Percentiles rank a stretch among this genome's conserved stretches.
These are phyloP conservation scores for Centropyge bicolor DNA, from an alignment of 2,797 vertebrate genomes.

Conservation along the genomic window DNA sequence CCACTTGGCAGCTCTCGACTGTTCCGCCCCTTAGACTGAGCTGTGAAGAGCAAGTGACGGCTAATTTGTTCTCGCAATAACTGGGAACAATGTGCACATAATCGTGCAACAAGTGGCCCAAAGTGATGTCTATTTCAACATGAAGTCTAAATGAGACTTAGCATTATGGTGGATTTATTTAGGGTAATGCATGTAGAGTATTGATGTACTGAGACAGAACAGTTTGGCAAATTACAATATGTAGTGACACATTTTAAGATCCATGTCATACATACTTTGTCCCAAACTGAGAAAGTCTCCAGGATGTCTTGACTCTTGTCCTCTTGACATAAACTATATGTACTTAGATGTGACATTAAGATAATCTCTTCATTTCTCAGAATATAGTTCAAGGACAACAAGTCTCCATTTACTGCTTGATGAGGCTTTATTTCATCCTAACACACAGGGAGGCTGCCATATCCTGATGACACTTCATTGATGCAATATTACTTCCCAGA, in stretches of 20 bases:
- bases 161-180: too few relatives aligned
- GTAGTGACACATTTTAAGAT: neutral
- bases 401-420: neutral
- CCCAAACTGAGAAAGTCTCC: too few relatives aligned
- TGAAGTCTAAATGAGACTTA: neutral
- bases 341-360: neutral
- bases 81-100: neutral
- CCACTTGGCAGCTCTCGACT: constrained; percentile 15
- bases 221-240: neutral
- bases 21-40: constrained; percentile 33
- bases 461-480: neutral
- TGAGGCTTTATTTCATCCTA: neutral
- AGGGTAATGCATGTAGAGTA: too few relatives aligned
- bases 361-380: neutral
- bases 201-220: neutral
- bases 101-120: neutral
- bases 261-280: neutral
- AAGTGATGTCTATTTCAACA: neutral
- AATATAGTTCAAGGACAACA: neutral
- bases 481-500: neutral
- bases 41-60: neutral
- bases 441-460: too few relatives aligned
- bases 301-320: neutral
- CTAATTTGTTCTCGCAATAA: neutral
- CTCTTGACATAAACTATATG: neutral